Percentiles rank a stretch among this genome's conserved stretches.
Conservation (phyloP, 2,797 vertebrate genomes). For the Anolis apletophallus region DNA sequence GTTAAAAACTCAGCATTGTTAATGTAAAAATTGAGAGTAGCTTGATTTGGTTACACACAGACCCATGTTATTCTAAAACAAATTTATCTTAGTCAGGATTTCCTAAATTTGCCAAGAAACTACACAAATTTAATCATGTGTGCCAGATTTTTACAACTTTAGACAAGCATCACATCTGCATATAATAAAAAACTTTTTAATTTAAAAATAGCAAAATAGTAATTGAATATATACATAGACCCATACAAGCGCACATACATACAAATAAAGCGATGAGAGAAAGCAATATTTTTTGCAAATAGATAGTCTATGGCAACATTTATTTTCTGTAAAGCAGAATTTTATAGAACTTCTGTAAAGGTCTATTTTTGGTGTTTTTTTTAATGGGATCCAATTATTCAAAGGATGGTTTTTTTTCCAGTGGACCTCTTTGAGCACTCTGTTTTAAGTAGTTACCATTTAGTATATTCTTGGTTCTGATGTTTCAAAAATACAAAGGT, state of each 20-base stretch:
- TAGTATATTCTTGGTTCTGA: neutral
- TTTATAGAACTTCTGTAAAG: neutral
- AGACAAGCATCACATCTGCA: neutral
- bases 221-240: too few species aligned
- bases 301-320: neutral
- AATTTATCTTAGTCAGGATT: neutral
- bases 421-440: neutral
- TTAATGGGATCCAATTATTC: neutral
- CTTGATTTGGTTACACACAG: conserved; percentile 1
- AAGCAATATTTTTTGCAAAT: neutral
- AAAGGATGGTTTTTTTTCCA: neutral
- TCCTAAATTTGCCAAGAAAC: neutral
- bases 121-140: neutral
- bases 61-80: neutral
- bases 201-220: conserved; percentile 15
- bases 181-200: conserved; percentile 36
- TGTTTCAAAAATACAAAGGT: neutral
- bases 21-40: conserved; percentile 37
- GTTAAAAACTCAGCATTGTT: neutral
- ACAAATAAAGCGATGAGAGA: too few species aligned
- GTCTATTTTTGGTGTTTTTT: neutral
- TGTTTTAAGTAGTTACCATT: neutral
- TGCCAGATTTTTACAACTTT: neutral
- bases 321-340: neutral
- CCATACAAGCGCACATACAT: too few species aligned